Percentiles rank a stretch among this genome's conserved stretches.
Conservation (phyloP, 2,113 vertebrate genomes). For the Entelurus aequoreus region DNA sequence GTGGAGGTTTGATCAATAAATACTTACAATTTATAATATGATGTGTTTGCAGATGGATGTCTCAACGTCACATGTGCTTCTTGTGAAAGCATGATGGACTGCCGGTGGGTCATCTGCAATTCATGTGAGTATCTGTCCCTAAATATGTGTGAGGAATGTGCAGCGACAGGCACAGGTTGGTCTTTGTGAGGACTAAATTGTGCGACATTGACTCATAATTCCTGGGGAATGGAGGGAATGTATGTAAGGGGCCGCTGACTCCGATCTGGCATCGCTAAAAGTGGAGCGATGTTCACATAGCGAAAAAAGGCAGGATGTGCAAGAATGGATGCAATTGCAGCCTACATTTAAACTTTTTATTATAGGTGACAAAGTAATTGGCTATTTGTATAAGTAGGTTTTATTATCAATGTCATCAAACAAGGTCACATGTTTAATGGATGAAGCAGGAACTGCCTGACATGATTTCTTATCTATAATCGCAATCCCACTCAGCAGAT, state of each 20-base stretch:
- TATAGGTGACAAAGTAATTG: no score
- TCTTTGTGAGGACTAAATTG: slow-evolving; percentile 36
- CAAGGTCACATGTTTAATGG: slow-evolving; percentile 1
- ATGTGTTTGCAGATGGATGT: slow-evolving; percentile 50
- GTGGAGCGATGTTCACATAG: not conserved
- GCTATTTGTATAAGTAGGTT: not conserved
- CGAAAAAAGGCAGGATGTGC: not conserved
- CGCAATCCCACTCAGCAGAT: not conserved
- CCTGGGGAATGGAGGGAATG: slow-evolving; percentile 34
- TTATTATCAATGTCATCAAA: slow-evolving; percentile 11
- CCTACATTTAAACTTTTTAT: not conserved
- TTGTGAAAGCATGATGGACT: slow-evolving; percentile 17
- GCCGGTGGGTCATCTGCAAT: slow-evolving; percentile 57
- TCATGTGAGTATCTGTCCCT: slow-evolving; percentile 56
- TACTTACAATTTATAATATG: not conserved
- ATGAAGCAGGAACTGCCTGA: not conserved
- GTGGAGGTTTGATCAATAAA: no score
- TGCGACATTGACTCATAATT: slow-evolving; percentile 23
- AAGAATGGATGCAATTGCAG: not conserved
- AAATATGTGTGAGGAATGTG: slow-evolving; percentile 26
- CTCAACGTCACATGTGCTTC: rapidly evolving
- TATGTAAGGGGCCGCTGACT: slow-evolving; percentile 16
- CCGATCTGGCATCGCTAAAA: slow-evolving; percentile 1
- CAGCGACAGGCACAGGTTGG: slow-evolving; percentile 25
- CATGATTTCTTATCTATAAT: not conserved